phyloP scores from a whole-genome alignment of 1,140 invertebrate species.

The Trissolcus basalis region DNA sequence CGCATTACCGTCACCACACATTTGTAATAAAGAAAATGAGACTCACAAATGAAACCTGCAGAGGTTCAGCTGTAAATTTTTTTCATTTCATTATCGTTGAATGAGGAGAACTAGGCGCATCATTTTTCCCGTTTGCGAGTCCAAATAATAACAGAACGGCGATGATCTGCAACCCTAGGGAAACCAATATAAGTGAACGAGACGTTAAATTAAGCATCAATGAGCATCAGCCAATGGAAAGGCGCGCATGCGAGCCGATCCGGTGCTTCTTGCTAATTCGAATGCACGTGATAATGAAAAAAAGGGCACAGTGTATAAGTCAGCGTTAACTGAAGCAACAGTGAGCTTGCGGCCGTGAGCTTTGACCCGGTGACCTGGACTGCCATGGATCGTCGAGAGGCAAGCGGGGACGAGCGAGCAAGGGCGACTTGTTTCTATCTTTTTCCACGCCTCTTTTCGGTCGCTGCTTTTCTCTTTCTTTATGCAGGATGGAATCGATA shows the following conservation, averaged over 20 bases:
- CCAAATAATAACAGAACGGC: not conserved
- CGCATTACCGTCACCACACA: too few relatives aligned
- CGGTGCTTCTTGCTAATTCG: constrained; percentile 7
- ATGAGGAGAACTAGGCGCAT: too few relatives aligned
- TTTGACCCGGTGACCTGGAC: constrained; percentile 74
- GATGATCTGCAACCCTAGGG: not conserved
- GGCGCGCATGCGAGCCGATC: not conserved
- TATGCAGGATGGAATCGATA: constrained; percentile 71
- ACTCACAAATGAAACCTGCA: too few relatives aligned
- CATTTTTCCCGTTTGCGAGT: too few relatives aligned
- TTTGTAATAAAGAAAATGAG: too few relatives aligned
- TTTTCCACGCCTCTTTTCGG: constrained; percentile 49
- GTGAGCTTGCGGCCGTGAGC: constrained; percentile 72
- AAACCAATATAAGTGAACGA: not conserved
- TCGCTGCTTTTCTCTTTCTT: constrained; percentile 50
- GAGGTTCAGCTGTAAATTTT: too few relatives aligned
- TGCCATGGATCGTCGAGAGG: constrained; percentile 61
- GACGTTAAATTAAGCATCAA: constrained; percentile 12
- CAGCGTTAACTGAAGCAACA: constrained; percentile 66
- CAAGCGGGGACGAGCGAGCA: constrained; percentile 14
- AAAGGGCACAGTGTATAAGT: constrained; percentile 37
- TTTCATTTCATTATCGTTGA: too few relatives aligned
- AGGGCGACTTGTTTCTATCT: constrained; percentile 26
- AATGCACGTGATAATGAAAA: constrained; percentile 44
- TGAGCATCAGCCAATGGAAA: not conserved